Evolutionary conservation across 2,113 vertebrate genomes (phyloP).

Genomic region (Strigops habroptila): DNA sequence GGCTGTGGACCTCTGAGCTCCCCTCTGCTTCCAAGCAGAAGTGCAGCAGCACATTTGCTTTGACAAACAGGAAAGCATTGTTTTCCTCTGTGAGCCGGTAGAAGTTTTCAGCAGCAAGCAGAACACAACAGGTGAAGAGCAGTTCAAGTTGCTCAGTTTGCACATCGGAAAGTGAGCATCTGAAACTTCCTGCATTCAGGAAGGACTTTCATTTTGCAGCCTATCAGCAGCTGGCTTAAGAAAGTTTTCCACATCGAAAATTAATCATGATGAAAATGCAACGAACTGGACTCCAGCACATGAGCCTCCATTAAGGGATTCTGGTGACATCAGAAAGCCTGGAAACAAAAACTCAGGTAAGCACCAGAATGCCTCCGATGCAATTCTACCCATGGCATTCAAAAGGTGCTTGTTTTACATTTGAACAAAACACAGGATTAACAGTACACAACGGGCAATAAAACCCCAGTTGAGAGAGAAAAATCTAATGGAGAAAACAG

Average conservation of each 20-base stretch:
- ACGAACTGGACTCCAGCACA: not conserved
- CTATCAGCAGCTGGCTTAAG: not conserved
- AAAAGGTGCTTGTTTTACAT: not conserved
- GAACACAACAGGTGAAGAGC: not conserved
- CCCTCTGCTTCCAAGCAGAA: not conserved
- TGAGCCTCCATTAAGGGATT: not conserved
- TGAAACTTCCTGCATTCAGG: not conserved
- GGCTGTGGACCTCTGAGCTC: not conserved
- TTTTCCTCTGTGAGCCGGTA: not conserved
- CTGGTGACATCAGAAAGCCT: conserved; percentile 14
- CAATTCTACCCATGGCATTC: not conserved
- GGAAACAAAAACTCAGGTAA: conserved; percentile 3
- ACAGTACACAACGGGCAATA: not conserved
- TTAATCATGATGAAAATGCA: conserved; percentile 15
- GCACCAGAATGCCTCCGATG: not conserved
- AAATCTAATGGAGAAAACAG: conserved; percentile 39
- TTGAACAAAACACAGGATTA: not conserved
- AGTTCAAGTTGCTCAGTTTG: conserved; percentile 25
- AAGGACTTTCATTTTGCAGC: not conserved
- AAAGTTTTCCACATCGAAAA: conserved; percentile 28
- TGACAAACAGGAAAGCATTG: not conserved
- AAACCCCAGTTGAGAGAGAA: not conserved
- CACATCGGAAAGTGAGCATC: not conserved
- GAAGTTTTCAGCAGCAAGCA: conserved; percentile 1
- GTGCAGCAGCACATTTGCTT: not conserved